Evolutionary conservation across 2,797 vertebrate species (phyloP), one percentile per base, ranked within the genome.

Genomic region (Chelmon rostratus): DNA sequence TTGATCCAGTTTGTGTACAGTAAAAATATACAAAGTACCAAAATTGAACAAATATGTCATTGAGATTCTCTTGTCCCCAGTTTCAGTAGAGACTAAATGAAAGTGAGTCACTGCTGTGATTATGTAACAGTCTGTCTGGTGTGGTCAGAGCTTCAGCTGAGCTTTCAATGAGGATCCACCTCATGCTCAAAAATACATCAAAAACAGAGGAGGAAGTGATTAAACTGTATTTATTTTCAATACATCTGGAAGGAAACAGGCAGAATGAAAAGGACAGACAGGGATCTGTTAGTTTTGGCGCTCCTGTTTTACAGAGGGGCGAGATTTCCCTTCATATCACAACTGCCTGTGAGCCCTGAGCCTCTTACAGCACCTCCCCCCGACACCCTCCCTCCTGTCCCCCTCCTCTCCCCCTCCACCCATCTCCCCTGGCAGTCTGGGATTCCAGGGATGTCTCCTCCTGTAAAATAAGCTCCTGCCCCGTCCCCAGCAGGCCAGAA

Each of bases 361-460:
- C 73, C 72, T 75, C 76, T 42, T 68, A 35, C 57, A 31, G 40
- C 40, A 74, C 40, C 74, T 71, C 65, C 38, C 25, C 42, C 50
- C n/a, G 5, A 3, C 47, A 40, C 58, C 44, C 38, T 47, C 61
- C 65, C 54, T 67, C 58, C 79, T 6, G 23, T 50, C 21, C 21
- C 4, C 68, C 77, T 44, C 69, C 12, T 59, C 86, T 65, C 76
- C 73, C 49, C 75, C 68, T 85, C 76, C 79, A 82, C 81, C 76
- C 92, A 72, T 85, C 76, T 93, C 94, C 89, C 92, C 79, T 91
- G 93, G 92, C 93, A 83, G 93, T 93, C 94, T 92, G 91, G 91
- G 94, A 97, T 98, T 97, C 97, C 96, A 93, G 92, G 95, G 96
- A 99, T 98, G 95, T 95, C 95, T 97, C 88, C 73, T 83, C 83